phyloP scores from a whole-genome alignment of 2,797 vertebrate species.

The Macroramphosus scolopax region DNA sequence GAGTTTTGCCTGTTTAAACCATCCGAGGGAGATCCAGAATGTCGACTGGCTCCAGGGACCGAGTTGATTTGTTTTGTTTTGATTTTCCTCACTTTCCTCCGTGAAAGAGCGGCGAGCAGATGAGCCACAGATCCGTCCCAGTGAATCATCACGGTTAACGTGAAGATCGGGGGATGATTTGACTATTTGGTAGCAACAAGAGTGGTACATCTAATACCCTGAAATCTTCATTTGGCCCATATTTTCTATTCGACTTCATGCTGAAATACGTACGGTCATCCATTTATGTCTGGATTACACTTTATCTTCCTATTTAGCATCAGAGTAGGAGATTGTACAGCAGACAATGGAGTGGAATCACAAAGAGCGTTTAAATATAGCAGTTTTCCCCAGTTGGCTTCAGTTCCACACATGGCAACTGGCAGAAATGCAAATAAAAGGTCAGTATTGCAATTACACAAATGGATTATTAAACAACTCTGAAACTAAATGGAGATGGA shows the following conservation, averaged over 20 bases:
- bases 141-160: constrained; percentile 59
- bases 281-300: constrained; percentile 17
- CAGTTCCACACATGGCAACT: constrained; percentile 34
- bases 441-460: too few species aligned
- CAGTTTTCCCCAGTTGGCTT: constrained; percentile 25
- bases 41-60: constrained; percentile 41
- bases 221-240: constrained; percentile 16
- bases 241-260: constrained; percentile 25
- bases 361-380: constrained; percentile 17
- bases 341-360: constrained; percentile 16
- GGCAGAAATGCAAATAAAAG: constrained; percentile 56
- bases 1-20: constrained; percentile 53
- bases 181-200: constrained; percentile 42
- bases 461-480: too few species aligned
- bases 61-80: constrained; percentile 40
- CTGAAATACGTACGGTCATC: constrained; percentile 21
- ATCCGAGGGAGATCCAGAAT: constrained; percentile 46
- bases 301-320: constrained; percentile 18
- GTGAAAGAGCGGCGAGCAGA: constrained; percentile 47
- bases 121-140: constrained; percentile 64
- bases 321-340: constrained; percentile 11
- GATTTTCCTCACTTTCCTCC: constrained; percentile 49
- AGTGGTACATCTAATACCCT: constrained; percentile 28
- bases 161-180: constrained; percentile 62
- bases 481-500: too few species aligned